Evolutionary conservation across 2,113 vertebrate genomes (phyloP).

Genomic region (Xiphophorus couchianus): DNA sequence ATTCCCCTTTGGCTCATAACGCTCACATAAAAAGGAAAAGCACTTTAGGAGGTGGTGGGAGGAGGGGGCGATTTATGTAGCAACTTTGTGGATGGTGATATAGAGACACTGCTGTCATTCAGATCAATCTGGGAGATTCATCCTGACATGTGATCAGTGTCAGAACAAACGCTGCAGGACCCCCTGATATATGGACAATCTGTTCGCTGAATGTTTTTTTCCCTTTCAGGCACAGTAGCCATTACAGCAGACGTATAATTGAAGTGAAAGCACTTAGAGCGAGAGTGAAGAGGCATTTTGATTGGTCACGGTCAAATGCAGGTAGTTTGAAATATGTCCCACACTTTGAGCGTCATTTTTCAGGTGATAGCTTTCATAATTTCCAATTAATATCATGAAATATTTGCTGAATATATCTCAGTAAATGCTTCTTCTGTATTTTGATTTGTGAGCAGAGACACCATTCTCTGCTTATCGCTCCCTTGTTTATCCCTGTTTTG

Average conservation of each 20-base stretch:
- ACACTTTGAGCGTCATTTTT: neutral
- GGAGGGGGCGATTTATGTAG: conserved; percentile 42
- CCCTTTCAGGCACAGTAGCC: neutral
- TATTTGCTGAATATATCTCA: neutral
- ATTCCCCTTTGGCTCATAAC: conserved; percentile 38
- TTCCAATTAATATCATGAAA: neutral
- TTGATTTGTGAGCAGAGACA: neutral
- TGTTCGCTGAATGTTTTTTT: neutral
- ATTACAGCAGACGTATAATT: neutral
- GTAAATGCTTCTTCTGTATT: neutral
- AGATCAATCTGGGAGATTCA: conserved; percentile 27
- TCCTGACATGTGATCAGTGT: conserved; percentile 9
- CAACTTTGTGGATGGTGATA: conserved; percentile 25
- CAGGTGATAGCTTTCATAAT: neutral
- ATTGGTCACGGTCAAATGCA: conserved; percentile 1
- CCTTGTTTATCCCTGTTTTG: neutral
- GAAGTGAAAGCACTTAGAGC: neutral
- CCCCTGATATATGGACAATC: conserved; percentile 9
- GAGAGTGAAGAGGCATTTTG: neutral
- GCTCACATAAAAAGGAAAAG: conserved; percentile 22
- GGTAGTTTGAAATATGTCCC: neutral
- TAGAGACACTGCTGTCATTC: conserved; percentile 21
- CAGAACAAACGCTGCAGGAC: conserved; percentile 20
- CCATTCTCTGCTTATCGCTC: neutral
- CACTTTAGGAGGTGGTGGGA: neutral